Percentiles rank a stretch among this genome's conserved stretches.
Conservation (phyloP, 2,113 vertebrate genomes). For the Triplophysa siluroides region DNA sequence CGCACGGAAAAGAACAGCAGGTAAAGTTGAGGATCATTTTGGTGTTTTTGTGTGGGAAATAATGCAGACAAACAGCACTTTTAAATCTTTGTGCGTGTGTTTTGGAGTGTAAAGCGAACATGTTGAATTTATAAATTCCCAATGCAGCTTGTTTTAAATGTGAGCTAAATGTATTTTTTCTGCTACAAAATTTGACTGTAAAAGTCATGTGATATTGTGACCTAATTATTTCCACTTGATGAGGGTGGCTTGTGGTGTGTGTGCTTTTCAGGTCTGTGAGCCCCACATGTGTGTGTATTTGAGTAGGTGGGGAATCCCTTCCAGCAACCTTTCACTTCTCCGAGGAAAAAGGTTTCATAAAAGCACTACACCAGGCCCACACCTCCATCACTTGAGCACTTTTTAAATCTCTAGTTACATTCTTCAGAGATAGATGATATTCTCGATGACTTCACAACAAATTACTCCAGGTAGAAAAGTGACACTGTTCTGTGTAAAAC, state of each 20-base stretch:
- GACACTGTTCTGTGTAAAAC: conserved; percentile 3
- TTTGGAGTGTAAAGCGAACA: too few species aligned
- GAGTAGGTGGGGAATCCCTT: conserved; percentile 65
- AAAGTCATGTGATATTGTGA: conserved; percentile 63
- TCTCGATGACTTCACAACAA: conserved; percentile 5
- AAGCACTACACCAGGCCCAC: conserved; percentile 19
- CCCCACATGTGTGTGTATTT: conserved; percentile 24
- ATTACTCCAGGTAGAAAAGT: conserved; percentile 18
- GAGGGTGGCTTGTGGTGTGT: conserved; percentile 60
- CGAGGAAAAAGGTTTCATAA: conserved; percentile 18
- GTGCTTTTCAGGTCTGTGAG: conserved; percentile 59
- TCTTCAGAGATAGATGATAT: neutral
- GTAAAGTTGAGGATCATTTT: conserved; percentile 15
- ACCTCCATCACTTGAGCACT: conserved; percentile 30
- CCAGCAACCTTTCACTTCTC: conserved; percentile 57
- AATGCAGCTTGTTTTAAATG: too few species aligned
- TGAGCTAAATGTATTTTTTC: neutral
- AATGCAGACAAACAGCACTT: neutral
- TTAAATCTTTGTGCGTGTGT: neutral
- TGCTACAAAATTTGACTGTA: conserved; percentile 36
- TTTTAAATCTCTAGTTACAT: conserved; percentile 28
- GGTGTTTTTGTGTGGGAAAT: neutral
- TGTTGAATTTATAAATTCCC: too few species aligned
- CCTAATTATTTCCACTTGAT: conserved; percentile 68
- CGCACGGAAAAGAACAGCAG: neutral